phyloP scores from a whole-genome alignment of 2,797 vertebrate genomes.

The Ambastaia sidthimunki region DNA sequence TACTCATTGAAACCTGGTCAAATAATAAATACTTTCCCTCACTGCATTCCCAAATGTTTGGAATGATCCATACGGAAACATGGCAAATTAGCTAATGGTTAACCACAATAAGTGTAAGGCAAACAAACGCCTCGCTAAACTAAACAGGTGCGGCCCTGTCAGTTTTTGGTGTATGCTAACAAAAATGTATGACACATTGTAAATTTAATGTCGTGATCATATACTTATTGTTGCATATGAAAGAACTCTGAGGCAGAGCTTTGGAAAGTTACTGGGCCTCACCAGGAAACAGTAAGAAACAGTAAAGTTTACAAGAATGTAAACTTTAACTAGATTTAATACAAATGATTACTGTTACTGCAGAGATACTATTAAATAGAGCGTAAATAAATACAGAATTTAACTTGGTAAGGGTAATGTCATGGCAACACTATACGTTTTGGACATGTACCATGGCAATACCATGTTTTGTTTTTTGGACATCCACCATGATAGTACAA shows the following conservation, averaged over 20 bases:
- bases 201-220: neutral
- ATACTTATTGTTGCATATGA: neutral
- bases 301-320: neutral
- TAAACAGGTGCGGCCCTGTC: constrained; percentile 26
- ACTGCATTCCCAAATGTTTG: constrained; percentile 14
- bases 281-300: neutral
- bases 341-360: neutral
- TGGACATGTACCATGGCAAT: too few species aligned
- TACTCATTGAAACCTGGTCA: neutral
- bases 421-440: too few species aligned
- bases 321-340: neutral
- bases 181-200: neutral
- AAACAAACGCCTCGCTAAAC: constrained; percentile 33
- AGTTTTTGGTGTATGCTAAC: constrained; percentile 9
- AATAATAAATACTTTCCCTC: neutral
- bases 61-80: constrained; percentile 25
- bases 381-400: neutral
- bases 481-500: too few species aligned
- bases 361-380: neutral
- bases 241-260: neutral
- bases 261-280: neutral
- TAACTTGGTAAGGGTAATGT: too few species aligned
- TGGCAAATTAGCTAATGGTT: constrained; percentile 41
- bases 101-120: constrained; percentile 35
- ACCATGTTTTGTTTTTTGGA: too few species aligned